Conservation (phyloP, 2,113 vertebrate genomes). For the Eolophus roseicapilla region DNA sequence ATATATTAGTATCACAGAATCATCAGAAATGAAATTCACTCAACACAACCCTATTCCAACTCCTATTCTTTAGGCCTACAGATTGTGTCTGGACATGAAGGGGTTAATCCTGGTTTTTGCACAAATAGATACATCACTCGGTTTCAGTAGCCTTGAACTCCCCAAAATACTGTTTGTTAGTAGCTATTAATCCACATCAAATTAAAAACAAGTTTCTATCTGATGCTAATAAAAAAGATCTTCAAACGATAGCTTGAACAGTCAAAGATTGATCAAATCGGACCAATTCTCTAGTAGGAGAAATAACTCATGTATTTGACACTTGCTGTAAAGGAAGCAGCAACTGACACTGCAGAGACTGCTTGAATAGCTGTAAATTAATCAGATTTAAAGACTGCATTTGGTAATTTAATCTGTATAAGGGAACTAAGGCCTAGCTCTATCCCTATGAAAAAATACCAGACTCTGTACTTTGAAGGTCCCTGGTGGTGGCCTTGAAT, state of each 20-base stretch:
- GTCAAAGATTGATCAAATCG: neutral
- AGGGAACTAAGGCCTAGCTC: neutral
- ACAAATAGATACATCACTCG: neutral
- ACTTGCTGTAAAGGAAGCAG: constrained; percentile 30
- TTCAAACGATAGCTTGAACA: neutral
- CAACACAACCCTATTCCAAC: neutral
- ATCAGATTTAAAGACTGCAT: constrained; percentile 48
- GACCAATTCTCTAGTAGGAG: constrained; percentile 33
- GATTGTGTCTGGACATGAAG: neutral
- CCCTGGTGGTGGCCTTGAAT: constrained; percentile 34
- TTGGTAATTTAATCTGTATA: constrained; percentile 41
- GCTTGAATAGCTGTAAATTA: constrained; percentile 57
- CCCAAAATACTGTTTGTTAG: neutral
- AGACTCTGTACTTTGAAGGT: neutral
- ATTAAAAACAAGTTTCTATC: neutral
- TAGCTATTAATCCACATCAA: constrained; percentile 5
- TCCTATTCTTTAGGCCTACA: neutral
- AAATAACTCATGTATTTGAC: constrained; percentile 47
- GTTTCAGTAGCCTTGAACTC: neutral
- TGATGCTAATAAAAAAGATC: neutral
- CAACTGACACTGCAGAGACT: constrained; percentile 2
- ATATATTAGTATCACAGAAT: neutral
- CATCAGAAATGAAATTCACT: neutral
- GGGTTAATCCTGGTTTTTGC: neutral
- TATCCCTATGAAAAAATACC: neutral